Evolutionary conservation across 2,797 vertebrate species (phyloP).

Genomic region (Uromys caudimaculatus): DNA sequence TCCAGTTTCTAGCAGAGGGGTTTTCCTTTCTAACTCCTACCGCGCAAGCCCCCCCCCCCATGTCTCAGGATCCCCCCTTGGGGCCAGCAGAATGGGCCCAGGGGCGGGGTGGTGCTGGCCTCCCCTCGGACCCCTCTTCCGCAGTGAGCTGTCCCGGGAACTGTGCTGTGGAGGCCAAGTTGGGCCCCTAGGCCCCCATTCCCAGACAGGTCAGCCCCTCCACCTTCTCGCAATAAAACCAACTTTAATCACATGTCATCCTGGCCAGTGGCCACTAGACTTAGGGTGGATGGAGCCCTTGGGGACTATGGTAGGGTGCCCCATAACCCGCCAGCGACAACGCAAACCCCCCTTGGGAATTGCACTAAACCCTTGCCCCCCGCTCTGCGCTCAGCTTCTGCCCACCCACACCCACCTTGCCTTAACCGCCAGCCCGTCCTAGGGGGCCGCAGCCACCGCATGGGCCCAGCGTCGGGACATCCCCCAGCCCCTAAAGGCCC

Average conservation of each 20-base stretch:
- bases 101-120: conserved; percentile 56
- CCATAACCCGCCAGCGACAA: conserved; percentile 67
- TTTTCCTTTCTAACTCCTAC: not conserved
- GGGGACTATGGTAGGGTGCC: conserved; percentile 1
- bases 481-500: conserved; percentile 2
- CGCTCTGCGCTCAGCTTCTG: conserved; percentile 67
- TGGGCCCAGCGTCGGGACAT: conserved; percentile 76
- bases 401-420: conserved; percentile 72
- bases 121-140: not conserved
- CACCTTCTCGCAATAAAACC: conserved; percentile 76
- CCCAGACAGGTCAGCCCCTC: conserved; percentile 20
- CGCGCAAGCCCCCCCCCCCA: not conserved
- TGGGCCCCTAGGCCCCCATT: not conserved
- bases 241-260: conserved; percentile 69
- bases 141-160: conserved; percentile 14
- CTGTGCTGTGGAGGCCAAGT: conserved; percentile 18
- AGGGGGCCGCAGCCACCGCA: conserved; percentile 61
- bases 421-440: conserved; percentile 79
- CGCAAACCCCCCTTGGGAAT: conserved; percentile 78
- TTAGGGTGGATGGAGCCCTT: conserved; percentile 30
- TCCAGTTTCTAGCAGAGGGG: not conserved
- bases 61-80: conserved; percentile 78
- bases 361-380: conserved; percentile 82
- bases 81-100: conserved; percentile 63
- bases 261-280: conserved; percentile 61